Evolutionary conservation across 2,113 vertebrate species (phyloP).

Genomic region (Sapajus apella): DNA sequence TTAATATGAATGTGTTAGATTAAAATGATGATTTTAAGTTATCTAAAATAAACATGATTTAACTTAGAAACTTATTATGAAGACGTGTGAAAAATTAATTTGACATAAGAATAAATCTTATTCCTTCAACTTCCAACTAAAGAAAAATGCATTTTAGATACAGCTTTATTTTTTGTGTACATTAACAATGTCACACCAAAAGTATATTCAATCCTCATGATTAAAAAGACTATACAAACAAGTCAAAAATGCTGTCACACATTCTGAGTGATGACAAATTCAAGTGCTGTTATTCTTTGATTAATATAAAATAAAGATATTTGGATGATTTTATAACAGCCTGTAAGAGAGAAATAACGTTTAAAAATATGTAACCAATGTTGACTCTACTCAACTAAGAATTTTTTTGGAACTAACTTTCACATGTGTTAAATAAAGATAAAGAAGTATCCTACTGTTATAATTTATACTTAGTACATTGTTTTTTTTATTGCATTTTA

Average conservation of each 20-base stretch:
- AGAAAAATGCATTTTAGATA: background rate
- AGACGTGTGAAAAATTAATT: background rate
- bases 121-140: background rate
- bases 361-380: background rate
- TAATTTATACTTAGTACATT: rapidly evolving
- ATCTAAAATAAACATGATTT: slow-evolving; percentile 39
- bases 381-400: background rate
- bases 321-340: background rate
- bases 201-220: background rate
- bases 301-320: background rate
- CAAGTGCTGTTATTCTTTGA: background rate
- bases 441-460: background rate
- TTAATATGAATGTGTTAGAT: background rate
- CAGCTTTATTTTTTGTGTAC: slow-evolving; percentile 27
- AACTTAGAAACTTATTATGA: background rate
- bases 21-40: slow-evolving; percentile 34
- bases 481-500: too few relatives aligned
- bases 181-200: slow-evolving; percentile 14
- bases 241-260: background rate
- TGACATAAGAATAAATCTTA: slow-evolving; percentile 32
- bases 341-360: background rate
- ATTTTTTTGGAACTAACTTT: background rate
- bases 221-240: background rate
- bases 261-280: background rate
- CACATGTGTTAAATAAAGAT: background rate